These are phyloP conservation scores for Dendrocincla tyrannina DNA, from an alignment of 2,797 vertebrate species.

Conservation along the genomic window DNA sequence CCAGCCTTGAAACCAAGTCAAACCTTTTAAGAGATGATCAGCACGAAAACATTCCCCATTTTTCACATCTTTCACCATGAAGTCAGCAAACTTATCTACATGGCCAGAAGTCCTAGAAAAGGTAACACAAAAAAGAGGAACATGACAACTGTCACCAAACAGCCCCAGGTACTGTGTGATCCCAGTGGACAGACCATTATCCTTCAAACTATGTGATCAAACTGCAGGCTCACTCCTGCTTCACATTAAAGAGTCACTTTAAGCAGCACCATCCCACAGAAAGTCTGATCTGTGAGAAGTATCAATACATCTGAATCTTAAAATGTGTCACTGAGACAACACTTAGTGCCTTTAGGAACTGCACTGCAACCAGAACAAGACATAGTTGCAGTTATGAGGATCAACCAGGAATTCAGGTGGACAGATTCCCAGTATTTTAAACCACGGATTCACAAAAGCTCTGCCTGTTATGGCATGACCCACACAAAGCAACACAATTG, in stretches of 20 bases:
- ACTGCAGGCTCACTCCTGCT: neutral
- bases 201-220: neutral
- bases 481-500: neutral
- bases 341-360: neutral
- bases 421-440: neutral
- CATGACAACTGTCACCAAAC: neutral
- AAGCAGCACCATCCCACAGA: neutral
- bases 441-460: neutral
- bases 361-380: neutral
- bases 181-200: neutral
- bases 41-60: conserved; percentile 97
- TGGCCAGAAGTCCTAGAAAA: conserved; percentile 92
- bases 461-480: neutral
- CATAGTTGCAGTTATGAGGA: neutral
- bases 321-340: neutral
- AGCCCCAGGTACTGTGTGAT: neutral
- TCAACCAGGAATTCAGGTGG: neutral
- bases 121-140: neutral
- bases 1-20: neutral
- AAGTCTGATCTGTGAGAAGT: neutral
- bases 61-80: conserved; percentile 99
- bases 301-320: neutral
- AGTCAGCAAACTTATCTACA: conserved; percentile 98
- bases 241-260: neutral
- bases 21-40: conserved; percentile 97